Evolutionary conservation across 2,797 vertebrate genomes (phyloP), one percentile per base, ranked within the genome.

Genomic region (Gouania willdenowi): DNA sequence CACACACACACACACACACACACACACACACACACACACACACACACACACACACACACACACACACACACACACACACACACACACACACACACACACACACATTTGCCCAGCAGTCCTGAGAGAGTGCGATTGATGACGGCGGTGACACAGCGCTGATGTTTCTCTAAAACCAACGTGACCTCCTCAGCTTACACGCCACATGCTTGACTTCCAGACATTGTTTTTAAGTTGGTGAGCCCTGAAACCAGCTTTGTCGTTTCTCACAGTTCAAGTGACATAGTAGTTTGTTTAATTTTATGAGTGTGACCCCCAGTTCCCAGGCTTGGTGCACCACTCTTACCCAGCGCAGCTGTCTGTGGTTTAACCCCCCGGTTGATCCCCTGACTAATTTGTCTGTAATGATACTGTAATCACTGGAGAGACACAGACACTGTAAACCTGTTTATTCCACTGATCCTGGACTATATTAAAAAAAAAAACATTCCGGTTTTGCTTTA

Each of bases 331-430:
- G 32, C 65, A 67, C 52, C 54, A 59, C 56, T 68, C 40, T n/a
- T 27, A 49, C 41, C 41, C 46, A 62, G 45, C 70, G 62, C 86
- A 88, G 87, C 84, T 87, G 87, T 81, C 71, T 71, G 52, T 37
- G 62, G 72, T 55, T 68, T 74, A 82, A 68, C 56, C 69, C 68
- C 67, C 56, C 61, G 46, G 37, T 54, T 73, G 77, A 83, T 83
- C 73, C 74, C 59, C 41, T 6, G 11, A 41, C 56, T 84, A 86
- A 87, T 88, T 82, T 82, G 57, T 41, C 35, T 66, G 71, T 83
- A 87, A 84, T 82, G 75, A 83, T 72, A 71, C 62, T 70, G 51
- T 69, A 58, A 81, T 75, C 67, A 58, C 54, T 61, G 46, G 45
- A 58, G 29, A 64, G 44, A 54, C 53, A 49, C 50, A 39, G 49